Conservation (phyloP, 2,797 vertebrate species). For the Pterois miles region DNA sequence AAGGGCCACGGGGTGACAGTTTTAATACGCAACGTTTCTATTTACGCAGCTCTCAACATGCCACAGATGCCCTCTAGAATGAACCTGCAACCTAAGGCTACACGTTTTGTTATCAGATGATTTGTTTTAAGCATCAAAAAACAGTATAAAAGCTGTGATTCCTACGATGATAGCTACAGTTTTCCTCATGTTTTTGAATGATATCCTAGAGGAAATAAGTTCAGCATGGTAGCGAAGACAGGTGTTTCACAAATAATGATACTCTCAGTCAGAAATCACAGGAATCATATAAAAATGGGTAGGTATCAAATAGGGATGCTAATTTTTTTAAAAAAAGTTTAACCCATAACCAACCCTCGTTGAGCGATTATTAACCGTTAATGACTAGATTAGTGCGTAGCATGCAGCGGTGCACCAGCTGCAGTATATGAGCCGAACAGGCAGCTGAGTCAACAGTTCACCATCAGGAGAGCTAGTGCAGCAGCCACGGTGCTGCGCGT, state of each 20-base stretch:
- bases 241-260: constrained; percentile 33
- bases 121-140: neutral
- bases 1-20: constrained; percentile 33
- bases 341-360: no score
- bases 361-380: no score
- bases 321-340: no score
- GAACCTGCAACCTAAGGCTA: neutral
- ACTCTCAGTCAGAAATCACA: constrained; percentile 6
- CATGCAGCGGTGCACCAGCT: no score
- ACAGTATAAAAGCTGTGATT: neutral
- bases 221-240: constrained; percentile 22
- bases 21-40: constrained; percentile 58
- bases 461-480: no score
- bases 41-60: constrained; percentile 38
- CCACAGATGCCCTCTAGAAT: neutral
- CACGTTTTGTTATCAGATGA: neutral
- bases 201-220: constrained; percentile 33
- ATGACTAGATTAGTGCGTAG: no score
- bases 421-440: no score
- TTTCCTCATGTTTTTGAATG: neutral
- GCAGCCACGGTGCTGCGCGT: no score
- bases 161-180: neutral
- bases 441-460: no score
- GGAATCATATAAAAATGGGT: neutral
- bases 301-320: no score